These are phyloP conservation scores for Chymomyza fuscimana DNA, from an alignment of 2,888 invertebrate genomes.

Conservation along the genomic window DNA sequence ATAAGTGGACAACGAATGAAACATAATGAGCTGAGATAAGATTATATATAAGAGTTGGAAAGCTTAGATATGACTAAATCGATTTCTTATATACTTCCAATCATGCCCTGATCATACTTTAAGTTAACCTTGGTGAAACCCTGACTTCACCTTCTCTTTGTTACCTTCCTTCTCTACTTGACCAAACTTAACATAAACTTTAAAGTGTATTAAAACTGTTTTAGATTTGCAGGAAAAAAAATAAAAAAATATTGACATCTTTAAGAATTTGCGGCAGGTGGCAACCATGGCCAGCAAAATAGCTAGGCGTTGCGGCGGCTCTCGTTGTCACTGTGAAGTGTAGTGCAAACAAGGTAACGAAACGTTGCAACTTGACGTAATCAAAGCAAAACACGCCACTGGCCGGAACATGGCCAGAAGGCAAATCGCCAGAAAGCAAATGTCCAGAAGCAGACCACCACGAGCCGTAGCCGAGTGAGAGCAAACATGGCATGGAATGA, in stretches of 20 bases:
- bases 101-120: too few relatives aligned
- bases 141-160: too few relatives aligned
- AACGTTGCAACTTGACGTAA: constrained; percentile 37
- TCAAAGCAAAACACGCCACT: constrained; percentile 44
- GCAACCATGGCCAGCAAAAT: neutral
- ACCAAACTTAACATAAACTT: too few relatives aligned
- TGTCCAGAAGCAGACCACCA: constrained; percentile 4
- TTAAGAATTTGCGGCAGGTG: neutral
- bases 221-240: too few relatives aligned
- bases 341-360: constrained; percentile 49
- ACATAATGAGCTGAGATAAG: too few relatives aligned
- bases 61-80: too few relatives aligned
- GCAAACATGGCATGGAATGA: constrained; percentile 25
- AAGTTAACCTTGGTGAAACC: too few relatives aligned
- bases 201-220: too few relatives aligned
- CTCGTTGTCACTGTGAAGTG: constrained; percentile 41
- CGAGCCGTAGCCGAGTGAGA: constrained; percentile 1
- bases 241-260: neutral
- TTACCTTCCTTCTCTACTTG: too few relatives aligned
- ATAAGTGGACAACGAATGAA: neutral
- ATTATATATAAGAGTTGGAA: too few relatives aligned
- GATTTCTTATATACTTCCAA: too few relatives aligned
- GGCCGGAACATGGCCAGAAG: neutral
- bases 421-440: neutral
- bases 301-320: constrained; percentile 2